These are phyloP conservation scores for Otus sunia DNA, from an alignment of 2,113 vertebrate species.

Conservation along the genomic window DNA sequence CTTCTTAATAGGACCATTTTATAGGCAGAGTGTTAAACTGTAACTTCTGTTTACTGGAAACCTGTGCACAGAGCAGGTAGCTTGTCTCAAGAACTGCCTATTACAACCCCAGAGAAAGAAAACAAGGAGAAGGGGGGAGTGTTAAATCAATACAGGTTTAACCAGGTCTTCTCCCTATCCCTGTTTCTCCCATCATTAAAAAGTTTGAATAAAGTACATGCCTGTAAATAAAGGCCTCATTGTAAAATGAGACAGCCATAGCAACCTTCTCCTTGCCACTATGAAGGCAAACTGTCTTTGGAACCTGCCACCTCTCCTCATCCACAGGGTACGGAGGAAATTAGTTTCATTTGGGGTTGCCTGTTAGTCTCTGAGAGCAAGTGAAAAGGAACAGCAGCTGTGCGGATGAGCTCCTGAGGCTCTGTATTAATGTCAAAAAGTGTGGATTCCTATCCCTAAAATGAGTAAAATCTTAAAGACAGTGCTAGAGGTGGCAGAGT, in stretches of 20 bases:
- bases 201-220: neutral
- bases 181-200: neutral
- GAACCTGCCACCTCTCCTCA: neutral
- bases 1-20: neutral
- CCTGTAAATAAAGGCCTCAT: neutral
- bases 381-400: accelerated
- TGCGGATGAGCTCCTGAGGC: neutral
- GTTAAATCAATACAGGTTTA: neutral
- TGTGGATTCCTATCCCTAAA: neutral
- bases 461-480: neutral
- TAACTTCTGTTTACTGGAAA: neutral
- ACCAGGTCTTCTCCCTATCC: neutral
- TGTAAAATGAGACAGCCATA: neutral
- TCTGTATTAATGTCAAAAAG: neutral
- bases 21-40: neutral
- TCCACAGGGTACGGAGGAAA: neutral
- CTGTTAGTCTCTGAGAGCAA: neutral
- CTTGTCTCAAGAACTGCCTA: neutral
- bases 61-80: neutral
- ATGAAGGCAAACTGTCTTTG: neutral
- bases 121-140: neutral
- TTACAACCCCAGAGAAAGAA: neutral
- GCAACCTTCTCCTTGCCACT: neutral
- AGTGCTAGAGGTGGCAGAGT: neutral
- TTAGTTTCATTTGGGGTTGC: neutral